phyloP scores from a whole-genome alignment of 2,888 invertebrate genomes.

The Selenia dentaria region DNA sequence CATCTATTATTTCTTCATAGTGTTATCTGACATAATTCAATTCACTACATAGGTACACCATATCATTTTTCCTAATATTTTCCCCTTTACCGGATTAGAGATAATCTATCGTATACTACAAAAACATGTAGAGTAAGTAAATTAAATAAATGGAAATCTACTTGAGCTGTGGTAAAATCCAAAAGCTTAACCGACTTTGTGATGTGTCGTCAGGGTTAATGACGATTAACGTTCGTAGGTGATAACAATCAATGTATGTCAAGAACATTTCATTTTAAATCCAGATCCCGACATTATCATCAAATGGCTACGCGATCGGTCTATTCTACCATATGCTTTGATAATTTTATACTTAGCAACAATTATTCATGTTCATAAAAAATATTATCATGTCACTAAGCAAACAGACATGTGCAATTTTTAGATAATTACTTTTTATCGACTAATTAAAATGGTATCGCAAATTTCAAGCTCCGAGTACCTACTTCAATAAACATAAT shows the following conservation, averaged over 20 bases:
- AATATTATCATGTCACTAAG: slow-evolving; percentile 14
- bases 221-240: slow-evolving; percentile 21
- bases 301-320: too few relatives aligned
- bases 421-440: slow-evolving; percentile 8
- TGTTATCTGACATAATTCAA: too few relatives aligned
- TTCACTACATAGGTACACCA: too few relatives aligned
- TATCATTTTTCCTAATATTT: too few relatives aligned
- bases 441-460: slow-evolving; percentile 13
- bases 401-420: slow-evolving; percentile 1
- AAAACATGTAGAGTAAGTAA: too few relatives aligned
- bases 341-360: slow-evolving; percentile 10
- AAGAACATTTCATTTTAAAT: slow-evolving; percentile 26
- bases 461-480: slow-evolving; percentile 8
- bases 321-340: background rate
- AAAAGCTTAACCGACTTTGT: slow-evolving; percentile 20
- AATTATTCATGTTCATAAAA: background rate
- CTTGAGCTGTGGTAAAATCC: slow-evolving; percentile 9
- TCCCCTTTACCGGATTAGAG: too few relatives aligned
- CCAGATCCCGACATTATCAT: background rate
- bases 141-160: slow-evolving; percentile 3
- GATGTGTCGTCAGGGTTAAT: slow-evolving; percentile 19
- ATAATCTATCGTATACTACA: too few relatives aligned
- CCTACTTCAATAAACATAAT: slow-evolving; percentile 20
- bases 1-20: too few relatives aligned
- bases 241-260: slow-evolving; percentile 31